A percentile compares a stretch with the other conserved stretches of the same genome.
Evolutionary conservation across 2,113 vertebrate species (phyloP).

Genomic region (Rattus norvegicus): DNA sequence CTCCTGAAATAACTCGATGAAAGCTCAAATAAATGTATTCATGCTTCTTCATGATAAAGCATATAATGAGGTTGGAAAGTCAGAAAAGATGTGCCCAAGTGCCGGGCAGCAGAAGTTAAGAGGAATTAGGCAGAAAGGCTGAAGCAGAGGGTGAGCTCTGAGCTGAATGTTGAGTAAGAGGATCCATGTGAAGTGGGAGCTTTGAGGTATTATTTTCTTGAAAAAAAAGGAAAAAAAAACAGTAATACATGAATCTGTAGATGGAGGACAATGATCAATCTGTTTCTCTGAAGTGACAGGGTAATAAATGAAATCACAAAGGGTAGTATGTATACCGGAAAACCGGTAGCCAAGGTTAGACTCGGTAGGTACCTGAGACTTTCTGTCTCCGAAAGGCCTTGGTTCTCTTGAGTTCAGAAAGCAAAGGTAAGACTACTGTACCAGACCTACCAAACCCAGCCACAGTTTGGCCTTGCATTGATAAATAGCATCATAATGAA

Average conservation of each 20-base stretch:
- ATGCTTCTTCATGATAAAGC: conserved; percentile 63
- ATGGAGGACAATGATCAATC: neutral
- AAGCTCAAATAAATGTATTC: conserved; percentile 62
- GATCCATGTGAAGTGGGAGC: neutral
- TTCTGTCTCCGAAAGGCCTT: neutral
- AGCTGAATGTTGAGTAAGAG: conserved; percentile 47
- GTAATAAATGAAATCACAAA: neutral
- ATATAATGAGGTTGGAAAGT: conserved; percentile 75
- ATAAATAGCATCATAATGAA: neutral
- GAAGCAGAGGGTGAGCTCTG: neutral
- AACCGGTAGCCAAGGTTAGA: rapidly evolving
- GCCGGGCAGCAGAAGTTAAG: conserved; percentile 58
- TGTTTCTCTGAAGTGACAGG: neutral
- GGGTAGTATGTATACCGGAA: neutral
- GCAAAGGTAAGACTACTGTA: neutral
- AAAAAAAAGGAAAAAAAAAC: neutral
- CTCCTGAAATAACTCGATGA: conserved; percentile 63
- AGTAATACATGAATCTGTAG: neutral
- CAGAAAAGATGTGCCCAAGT: conserved; percentile 62
- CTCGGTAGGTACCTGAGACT: neutral
- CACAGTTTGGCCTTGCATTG: neutral
- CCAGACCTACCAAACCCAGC: neutral
- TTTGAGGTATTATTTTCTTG: neutral
- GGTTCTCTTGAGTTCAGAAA: neutral
- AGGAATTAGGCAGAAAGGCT: conserved; percentile 63